phyloP scores from a whole-genome alignment of 2,888 invertebrate species.

The Pyrrhosoma nymphula region DNA sequence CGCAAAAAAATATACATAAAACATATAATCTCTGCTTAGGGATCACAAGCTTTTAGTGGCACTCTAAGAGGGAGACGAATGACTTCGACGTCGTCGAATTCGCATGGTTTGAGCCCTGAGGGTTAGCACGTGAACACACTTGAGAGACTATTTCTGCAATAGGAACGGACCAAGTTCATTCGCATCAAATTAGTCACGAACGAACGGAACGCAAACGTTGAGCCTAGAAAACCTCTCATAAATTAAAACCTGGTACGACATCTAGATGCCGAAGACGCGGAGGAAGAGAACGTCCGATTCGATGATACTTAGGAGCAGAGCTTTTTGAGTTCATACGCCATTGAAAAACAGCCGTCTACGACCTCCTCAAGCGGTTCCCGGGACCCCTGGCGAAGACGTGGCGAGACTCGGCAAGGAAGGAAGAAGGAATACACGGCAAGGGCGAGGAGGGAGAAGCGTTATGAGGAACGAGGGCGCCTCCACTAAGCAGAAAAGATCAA shows the following conservation, averaged over 20 bases:
- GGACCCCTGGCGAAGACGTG: background rate
- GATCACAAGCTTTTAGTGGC: background rate
- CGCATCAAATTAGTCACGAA: background rate
- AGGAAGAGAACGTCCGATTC: background rate
- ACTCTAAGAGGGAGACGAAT: background rate
- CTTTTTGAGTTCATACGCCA: conserved; percentile 2
- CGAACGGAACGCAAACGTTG: background rate
- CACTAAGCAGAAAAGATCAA: conserved; percentile 1
- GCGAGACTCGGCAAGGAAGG: background rate
- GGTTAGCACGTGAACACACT: background rate
- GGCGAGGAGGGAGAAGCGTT: background rate
- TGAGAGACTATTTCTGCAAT: background rate
- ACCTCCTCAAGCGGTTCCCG: background rate
- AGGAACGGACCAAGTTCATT: background rate
- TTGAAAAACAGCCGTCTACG: background rate
- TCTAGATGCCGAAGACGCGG: background rate
- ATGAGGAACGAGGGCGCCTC: background rate
- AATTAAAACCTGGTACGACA: background rate
- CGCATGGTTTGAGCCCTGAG: background rate
- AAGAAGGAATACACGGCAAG: background rate
- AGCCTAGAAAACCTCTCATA: background rate
- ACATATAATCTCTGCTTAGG: no score
- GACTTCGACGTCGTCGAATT: no score
- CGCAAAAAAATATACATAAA: no score
- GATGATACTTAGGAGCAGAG: background rate